Base-by-base conservation (phyloP, 2,888 invertebrate genomes). In the Ophion slaviceki region DNA sequence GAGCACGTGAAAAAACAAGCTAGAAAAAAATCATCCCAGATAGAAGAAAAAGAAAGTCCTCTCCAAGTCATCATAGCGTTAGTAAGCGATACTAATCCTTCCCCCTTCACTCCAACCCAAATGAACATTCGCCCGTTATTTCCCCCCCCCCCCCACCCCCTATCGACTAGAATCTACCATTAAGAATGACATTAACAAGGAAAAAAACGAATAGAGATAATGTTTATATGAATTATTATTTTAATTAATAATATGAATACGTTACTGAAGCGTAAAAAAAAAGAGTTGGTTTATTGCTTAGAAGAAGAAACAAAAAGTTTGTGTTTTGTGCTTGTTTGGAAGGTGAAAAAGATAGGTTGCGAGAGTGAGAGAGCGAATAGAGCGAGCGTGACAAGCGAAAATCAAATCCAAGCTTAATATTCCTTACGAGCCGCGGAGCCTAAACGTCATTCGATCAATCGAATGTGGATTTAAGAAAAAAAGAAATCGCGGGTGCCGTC, bases 151-250 rank as follows among this genome's bases (percentile, higher is more conserved):
- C 40, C 61, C 40, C 1, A 14, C 24, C 40, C 45, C 24, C 88
- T 89, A 89, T 88, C 83, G 76, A 84, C 68, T 87, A 82, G 86
- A 86, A 84, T 77, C 81, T 75, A 77, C 74, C 36, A 86, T 80
- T 79, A 82, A 84, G 84, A 80, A 86, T 82, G 84, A 86, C 80
- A 87, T 80, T 87, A 83, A 89, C 89, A 87, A 88, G 87, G 87
- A 71, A 82, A 79, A 81, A 88, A 92, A 91, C 91, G 90, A 91
- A 92, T 92, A 92, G 92, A 92, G 89, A 91, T 92, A 93, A 92
- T 92, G 92, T 93, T 93, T 93, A 92, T 92, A 93, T 92, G 92
- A 90, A 92, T 92, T 91, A 92, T 91, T 92, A 92, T 90, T 86
- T 89, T 86, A 80, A 87, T 82, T 88, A 90, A 90, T 88, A 88